Evolutionary conservation across 2,797 vertebrate species (phyloP), one percentile per base, ranked within the genome.

Genomic region (Salarias fasciatus): DNA sequence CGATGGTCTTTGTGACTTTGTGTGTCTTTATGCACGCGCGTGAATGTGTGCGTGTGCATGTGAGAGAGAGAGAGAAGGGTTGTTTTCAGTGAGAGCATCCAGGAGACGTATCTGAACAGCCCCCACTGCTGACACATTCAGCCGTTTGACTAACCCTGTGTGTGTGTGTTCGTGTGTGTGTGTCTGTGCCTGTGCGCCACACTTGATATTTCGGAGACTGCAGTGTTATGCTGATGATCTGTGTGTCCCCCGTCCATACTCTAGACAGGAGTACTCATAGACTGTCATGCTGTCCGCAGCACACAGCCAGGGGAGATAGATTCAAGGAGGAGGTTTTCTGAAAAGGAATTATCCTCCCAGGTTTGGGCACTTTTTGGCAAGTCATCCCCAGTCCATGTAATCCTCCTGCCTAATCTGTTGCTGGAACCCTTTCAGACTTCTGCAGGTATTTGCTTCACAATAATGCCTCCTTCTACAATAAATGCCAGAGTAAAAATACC

Each of bases 51-150:
- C 42, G 47, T 37, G 48, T 55, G 54, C 44, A 44, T 62, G 29
- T 62, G 38, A 53, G 47, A 29, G 52, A 11, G 14, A 59, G 45
- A 47, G 8, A 18, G 49, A 56, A 58, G 55, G 35, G 53, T 57
- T 79, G 72, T 62, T 66, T 38, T 72, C 67, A 47, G 51, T 51
- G 30, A 73, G 46, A 62, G 59, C 74, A 66, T 88, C 75, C 74
- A 75, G 35, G 75, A 63, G 76, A 81, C 57, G 83, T 83, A 73
- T 82, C 72, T 80, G 71, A 79, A 76, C 79, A 80, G 61, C 66
- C 63, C 76, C 82, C 72, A 66, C 75, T 82, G 71, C 50, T 82
- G 48, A 72, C 63, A 72, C 75, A 77, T 77, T 67, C 65, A 79
- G 69, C 67, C 63, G 69, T 81, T 74, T 69, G 64, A 78, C 75